phyloP scores from a whole-genome alignment of 2,113 vertebrate species.

The Nasalis larvatus region DNA sequence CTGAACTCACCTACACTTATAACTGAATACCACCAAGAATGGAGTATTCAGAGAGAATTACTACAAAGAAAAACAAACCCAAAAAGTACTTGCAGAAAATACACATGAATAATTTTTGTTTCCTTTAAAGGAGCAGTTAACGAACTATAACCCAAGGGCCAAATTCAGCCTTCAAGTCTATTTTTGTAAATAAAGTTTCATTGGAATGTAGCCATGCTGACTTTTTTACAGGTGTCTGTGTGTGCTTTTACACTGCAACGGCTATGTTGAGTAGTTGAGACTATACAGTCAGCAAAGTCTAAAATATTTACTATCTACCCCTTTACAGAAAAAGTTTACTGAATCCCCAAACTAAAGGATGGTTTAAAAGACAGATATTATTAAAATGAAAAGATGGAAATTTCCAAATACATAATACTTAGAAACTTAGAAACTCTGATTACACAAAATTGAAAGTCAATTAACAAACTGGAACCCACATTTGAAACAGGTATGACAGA shows the following conservation, averaged over 20 bases:
- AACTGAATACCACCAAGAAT: neutral
- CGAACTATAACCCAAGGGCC: neutral
- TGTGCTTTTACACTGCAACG: neutral
- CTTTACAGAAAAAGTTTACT: neutral
- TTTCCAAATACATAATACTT: neutral
- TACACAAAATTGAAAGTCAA: neutral
- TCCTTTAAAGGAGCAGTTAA: neutral
- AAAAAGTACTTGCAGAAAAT: neutral
- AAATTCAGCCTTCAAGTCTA: neutral
- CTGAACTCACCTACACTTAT: neutral
- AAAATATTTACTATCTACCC: neutral
- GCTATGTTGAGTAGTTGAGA: no score
- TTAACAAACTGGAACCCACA: neutral
- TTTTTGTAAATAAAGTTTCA: neutral
- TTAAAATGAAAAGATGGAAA: neutral
- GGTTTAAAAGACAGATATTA: neutral
- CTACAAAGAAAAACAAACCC: neutral
- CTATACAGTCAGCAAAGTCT: neutral
- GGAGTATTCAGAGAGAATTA: neutral
- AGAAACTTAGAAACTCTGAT: neutral
- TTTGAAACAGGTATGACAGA: neutral
- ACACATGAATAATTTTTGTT: neutral
- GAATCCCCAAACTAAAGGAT: neutral
- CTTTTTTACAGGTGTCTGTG: neutral
- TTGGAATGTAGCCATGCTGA: neutral